Evolutionary conservation across 2,888 invertebrate species (phyloP).

Genomic region (Salpingus planirostris): DNA sequence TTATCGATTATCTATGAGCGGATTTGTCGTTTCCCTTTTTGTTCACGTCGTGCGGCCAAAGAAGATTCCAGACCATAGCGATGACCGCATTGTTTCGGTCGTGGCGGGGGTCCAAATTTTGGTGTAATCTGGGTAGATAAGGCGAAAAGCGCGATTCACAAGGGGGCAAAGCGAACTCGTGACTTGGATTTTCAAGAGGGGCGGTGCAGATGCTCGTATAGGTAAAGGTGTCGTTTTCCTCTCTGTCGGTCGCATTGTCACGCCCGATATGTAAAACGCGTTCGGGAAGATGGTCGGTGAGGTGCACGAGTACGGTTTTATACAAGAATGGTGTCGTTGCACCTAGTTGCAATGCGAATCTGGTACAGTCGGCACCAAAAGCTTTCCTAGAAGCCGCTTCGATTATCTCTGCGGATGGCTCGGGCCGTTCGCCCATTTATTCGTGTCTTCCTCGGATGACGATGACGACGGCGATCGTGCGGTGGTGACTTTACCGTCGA

Average conservation of each 20-base stretch:
- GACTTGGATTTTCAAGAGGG: neutral
- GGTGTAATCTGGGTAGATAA: no score
- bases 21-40: no score
- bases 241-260: slow-evolving; percentile 15
- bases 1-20: no score
- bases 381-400: slow-evolving; percentile 3
- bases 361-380: slow-evolving; percentile 27
- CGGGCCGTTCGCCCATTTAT: slow-evolving; percentile 8
- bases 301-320: slow-evolving; percentile 13
- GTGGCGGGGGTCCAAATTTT: no score
- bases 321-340: slow-evolving; percentile 35
- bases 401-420: slow-evolving; percentile 13
- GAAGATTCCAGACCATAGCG: no score
- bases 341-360: slow-evolving; percentile 33
- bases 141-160: no score
- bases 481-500: no score
- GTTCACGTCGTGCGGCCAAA: no score
- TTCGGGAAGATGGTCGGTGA: slow-evolving; percentile 9
- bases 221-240: slow-evolving; percentile 6
- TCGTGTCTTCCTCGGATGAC: slow-evolving; percentile 8
- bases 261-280: slow-evolving; percentile 12
- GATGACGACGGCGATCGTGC: no score
- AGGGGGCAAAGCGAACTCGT: no score
- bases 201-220: no score
- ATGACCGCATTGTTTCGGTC: no score